phyloP scores from a whole-genome alignment of 2,113 vertebrate species.

The Pyxicephalus adspersus region DNA sequence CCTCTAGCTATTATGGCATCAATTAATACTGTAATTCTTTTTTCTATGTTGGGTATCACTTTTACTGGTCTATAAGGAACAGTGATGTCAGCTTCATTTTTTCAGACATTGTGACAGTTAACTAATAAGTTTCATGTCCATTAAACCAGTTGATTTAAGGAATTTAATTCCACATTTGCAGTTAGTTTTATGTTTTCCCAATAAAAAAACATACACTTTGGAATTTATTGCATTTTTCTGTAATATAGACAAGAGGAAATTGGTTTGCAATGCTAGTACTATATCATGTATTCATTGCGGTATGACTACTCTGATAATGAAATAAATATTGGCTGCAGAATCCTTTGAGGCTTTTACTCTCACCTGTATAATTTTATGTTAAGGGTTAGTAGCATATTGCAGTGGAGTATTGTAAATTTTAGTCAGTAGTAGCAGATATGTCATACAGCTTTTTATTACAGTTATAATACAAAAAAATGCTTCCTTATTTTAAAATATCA shows the following conservation, averaged over 20 bases:
- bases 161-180: slow-evolving; percentile 56
- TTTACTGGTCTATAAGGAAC: slow-evolving; percentile 48
- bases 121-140: slow-evolving; percentile 57
- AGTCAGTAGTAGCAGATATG: slow-evolving; percentile 30
- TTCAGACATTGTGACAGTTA: slow-evolving; percentile 52
- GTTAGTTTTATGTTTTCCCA: slow-evolving; percentile 57
- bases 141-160: slow-evolving; percentile 56
- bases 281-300: slow-evolving; percentile 56
- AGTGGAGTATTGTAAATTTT: slow-evolving; percentile 37
- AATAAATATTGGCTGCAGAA: slow-evolving; percentile 55
- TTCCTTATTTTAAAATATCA: not conserved
- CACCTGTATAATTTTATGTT: slow-evolving; percentile 56
- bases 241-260: slow-evolving; percentile 57
- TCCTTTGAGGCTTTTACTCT: slow-evolving; percentile 53
- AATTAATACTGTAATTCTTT: slow-evolving; percentile 36
- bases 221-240: slow-evolving; percentile 53
- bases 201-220: slow-evolving; percentile 56
- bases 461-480: not conserved
- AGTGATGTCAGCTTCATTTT: slow-evolving; percentile 54
- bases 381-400: slow-evolving; percentile 52
- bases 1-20: slow-evolving; percentile 27
- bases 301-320: slow-evolving; percentile 53
- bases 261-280: slow-evolving; percentile 53
- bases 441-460: slow-evolving; percentile 24
- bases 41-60: slow-evolving; percentile 34